Evolutionary conservation across 1,140 invertebrate genomes (phyloP), one percentile per base, ranked within the genome.

Genomic region (Holcopasites calliopsidis): DNA sequence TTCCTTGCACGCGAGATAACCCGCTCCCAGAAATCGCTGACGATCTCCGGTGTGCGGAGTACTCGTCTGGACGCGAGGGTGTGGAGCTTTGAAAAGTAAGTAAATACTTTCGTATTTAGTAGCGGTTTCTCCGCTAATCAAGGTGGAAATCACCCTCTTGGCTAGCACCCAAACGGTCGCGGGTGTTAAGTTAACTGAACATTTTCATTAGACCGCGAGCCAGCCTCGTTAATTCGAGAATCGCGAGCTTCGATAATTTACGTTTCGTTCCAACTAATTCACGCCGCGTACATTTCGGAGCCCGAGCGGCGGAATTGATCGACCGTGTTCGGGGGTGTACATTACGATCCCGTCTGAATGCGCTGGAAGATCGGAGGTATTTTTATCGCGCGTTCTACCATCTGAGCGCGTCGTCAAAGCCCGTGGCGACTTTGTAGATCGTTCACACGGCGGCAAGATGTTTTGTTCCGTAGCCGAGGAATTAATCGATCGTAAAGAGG

Each of bases 401-500:
- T 73, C 60, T 55, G 54, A 55, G 33, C 50, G 62, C 62, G 71
- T 55, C 42, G 70, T 70, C 58, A 65, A 81, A 76, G 62, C 47
- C 31, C 26, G 44, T n/a, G 55, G 57, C 68, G 78, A 55, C 57
- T 66, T 54, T 65, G 38, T 54, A 58, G 62, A 80, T 71, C 65
- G 54, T 65, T 60, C 68, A 42, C 49, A 69, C 68, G 55, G 55
- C 54, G 58, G n/a, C n/a, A n/a, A 82, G 76, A 77, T 65, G 57
- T 77, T 82, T 79, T 62, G 64, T 75, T 69, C 54, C 76, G 57
- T 65, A 60, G 54, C 71, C 76, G 62, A 83, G 72, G 68, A 79
- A 79, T 79, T 82, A 83, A 83, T 83, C 65, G 80, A 54, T 70
- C 68, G 69, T 76, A 76, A 79, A 49, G 38, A 71, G 61, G 66